Conservation (phyloP, 2,113 vertebrate species). For the Rhipidura dahli region DNA sequence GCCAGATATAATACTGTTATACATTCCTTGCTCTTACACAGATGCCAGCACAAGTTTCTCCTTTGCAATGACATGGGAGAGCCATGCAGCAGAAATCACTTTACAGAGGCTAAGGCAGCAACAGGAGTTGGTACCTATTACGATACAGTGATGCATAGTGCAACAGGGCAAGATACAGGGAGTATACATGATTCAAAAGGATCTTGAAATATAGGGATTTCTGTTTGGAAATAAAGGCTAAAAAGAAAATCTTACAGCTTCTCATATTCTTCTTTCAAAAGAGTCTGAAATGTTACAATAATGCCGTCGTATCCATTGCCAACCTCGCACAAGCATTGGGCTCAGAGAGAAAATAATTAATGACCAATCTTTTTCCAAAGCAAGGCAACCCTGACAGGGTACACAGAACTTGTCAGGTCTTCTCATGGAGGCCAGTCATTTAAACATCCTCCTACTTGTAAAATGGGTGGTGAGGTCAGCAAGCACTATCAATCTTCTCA, state of each 20-base stretch:
- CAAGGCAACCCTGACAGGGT: background rate
- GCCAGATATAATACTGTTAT: slow-evolving; percentile 13
- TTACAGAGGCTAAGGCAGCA: background rate
- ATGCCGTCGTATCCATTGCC: background rate
- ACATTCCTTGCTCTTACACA: slow-evolving; percentile 15
- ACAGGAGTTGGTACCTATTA: background rate
- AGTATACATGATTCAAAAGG: background rate
- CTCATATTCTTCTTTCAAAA: background rate
- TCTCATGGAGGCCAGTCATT: background rate
- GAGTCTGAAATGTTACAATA: background rate
- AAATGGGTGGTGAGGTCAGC: background rate
- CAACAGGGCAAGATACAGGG: background rate
- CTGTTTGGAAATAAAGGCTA: background rate
- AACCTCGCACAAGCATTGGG: background rate
- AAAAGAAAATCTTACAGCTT: background rate
- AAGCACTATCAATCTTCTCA: background rate
- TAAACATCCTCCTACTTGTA: background rate
- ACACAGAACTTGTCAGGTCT: background rate
- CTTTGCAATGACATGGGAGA: background rate
- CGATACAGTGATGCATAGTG: background rate
- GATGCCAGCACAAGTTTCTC: slow-evolving; percentile 29
- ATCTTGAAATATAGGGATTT: background rate
- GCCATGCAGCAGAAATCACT: background rate
- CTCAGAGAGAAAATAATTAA: background rate
- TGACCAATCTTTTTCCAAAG: background rate